A percentile compares a stretch with the other conserved stretches of the same genome.
phyloP scores from a whole-genome alignment of 1,140 invertebrate species.

The Venustaconcha ellipsiformis region DNA sequence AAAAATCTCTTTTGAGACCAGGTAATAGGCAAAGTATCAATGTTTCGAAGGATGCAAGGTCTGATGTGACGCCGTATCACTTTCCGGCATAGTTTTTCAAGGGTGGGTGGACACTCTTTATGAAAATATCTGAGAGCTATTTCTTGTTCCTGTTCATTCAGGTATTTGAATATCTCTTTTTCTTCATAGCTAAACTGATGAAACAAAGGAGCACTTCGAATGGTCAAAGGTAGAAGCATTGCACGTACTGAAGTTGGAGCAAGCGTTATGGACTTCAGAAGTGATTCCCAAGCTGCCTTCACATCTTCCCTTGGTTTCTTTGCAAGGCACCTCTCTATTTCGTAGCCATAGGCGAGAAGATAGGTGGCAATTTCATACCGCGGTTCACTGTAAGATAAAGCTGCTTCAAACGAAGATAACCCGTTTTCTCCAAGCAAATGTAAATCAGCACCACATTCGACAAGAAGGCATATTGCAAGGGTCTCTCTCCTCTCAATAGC shows the following conservation, averaged over 20 bases:
- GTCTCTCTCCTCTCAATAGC: slow-evolving; percentile 1
- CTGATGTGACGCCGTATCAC: not conserved
- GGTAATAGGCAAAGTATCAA: not conserved
- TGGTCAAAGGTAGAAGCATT: not conserved
- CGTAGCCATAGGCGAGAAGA: slow-evolving; percentile 15
- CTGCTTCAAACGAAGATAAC: slow-evolving; percentile 6
- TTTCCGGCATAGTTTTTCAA: not conserved
- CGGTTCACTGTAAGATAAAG: slow-evolving; percentile 8
- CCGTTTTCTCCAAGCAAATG: slow-evolving; percentile 6
- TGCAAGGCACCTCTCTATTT: not conserved
- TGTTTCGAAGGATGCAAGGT: not conserved
- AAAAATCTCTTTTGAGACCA: slow-evolving; percentile 9
- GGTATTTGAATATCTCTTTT: not conserved
- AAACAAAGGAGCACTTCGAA: not conserved
- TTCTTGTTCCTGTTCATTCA: not conserved
- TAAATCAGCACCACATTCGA: slow-evolving; percentile 12
- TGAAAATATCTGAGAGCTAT: not conserved
- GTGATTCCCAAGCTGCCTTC: not conserved
- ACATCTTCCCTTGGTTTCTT: not conserved
- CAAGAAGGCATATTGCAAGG: slow-evolving; percentile 2
- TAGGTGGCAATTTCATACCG: slow-evolving; percentile 9
- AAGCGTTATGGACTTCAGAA: not conserved
- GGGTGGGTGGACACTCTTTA: not conserved
- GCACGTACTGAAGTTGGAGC: not conserved
- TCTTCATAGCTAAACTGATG: not conserved